phyloP scores from a whole-genome alignment of 2,888 invertebrate species.

The Pseudococcus jackbeardsleyi region DNA sequence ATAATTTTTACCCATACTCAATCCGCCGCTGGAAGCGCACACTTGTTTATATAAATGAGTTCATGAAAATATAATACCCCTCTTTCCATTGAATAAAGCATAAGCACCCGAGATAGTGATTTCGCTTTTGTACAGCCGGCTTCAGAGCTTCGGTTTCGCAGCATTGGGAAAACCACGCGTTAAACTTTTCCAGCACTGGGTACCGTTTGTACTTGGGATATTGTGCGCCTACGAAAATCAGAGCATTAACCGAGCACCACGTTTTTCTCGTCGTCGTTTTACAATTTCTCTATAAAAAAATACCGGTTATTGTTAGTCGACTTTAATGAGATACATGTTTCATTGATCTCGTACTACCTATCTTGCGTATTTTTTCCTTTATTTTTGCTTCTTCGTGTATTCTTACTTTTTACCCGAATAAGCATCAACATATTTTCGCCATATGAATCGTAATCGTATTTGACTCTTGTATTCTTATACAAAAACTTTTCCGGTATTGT shows the following conservation, averaged over 20 bases:
- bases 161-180: neutral
- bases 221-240: neutral
- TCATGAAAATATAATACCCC: constrained; percentile 24
- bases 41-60: constrained; percentile 26
- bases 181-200: neutral
- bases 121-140: constrained; percentile 2
- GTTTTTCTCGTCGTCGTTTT: neutral
- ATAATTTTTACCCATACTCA: constrained; percentile 4
- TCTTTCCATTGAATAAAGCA: constrained; percentile 1
- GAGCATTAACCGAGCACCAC: constrained; percentile 11
- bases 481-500: too few relatives aligned
- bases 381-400: too few relatives aligned
- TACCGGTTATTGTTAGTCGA: constrained; percentile 1
- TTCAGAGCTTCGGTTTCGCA: neutral
- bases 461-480: too few relatives aligned
- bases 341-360: neutral
- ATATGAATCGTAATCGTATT: too few relatives aligned
- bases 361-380: neutral
- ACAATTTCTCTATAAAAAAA: neutral
- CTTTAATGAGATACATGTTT: neutral
- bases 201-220: neutral
- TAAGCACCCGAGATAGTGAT: neutral
- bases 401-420: too few relatives aligned
- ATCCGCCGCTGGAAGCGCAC: neutral
- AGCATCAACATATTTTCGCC: too few relatives aligned